A percentile compares a stretch with the other conserved stretches of the same genome.
These are phyloP conservation scores for Callitettix versicolor DNA, from an alignment of 1,140 invertebrate species.

Conservation along the genomic window DNA sequence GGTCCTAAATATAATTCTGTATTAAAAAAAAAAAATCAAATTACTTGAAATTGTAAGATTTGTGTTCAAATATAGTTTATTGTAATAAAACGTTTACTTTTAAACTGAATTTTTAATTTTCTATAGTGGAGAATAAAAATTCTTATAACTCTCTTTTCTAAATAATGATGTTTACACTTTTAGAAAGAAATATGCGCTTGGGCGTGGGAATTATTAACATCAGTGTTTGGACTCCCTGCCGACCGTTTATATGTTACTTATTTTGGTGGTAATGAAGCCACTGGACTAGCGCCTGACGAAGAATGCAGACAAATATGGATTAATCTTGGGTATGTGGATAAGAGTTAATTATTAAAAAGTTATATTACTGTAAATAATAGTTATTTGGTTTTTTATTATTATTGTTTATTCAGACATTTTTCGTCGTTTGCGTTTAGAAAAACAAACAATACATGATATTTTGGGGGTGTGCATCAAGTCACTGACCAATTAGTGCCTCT, in stretches of 20 bases:
- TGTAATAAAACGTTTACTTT: too few relatives aligned
- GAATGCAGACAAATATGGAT: slow-evolving; percentile 85
- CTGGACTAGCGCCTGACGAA: slow-evolving; percentile 79
- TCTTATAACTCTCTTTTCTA: neutral
- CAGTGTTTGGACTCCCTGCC: slow-evolving; percentile 62
- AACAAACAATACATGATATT: neutral
- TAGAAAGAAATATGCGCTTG: slow-evolving; percentile 89
- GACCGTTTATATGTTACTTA: slow-evolving; percentile 96
- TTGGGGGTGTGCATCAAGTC: too few relatives aligned
- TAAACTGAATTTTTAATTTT: too few relatives aligned
- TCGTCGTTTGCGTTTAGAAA: neutral
- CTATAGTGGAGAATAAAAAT: neutral
- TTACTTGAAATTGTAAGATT: too few relatives aligned
- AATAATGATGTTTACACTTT: slow-evolving; percentile 21
- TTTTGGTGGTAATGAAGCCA: slow-evolving; percentile 83
- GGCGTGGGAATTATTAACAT: slow-evolving; percentile 95
- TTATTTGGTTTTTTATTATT: too few relatives aligned
- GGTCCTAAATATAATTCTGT: too few relatives aligned
- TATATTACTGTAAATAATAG: too few relatives aligned
- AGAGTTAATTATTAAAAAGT: too few relatives aligned
- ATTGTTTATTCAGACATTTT: slow-evolving; percentile 1
- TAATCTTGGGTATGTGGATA: slow-evolving; percentile 51
- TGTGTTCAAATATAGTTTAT: too few relatives aligned
- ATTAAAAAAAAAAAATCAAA: too few relatives aligned
- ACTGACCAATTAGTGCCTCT: too few relatives aligned